These are phyloP conservation scores for Pimephales promelas DNA, from an alignment of 2,113 vertebrate species.

Conservation along the genomic window DNA sequence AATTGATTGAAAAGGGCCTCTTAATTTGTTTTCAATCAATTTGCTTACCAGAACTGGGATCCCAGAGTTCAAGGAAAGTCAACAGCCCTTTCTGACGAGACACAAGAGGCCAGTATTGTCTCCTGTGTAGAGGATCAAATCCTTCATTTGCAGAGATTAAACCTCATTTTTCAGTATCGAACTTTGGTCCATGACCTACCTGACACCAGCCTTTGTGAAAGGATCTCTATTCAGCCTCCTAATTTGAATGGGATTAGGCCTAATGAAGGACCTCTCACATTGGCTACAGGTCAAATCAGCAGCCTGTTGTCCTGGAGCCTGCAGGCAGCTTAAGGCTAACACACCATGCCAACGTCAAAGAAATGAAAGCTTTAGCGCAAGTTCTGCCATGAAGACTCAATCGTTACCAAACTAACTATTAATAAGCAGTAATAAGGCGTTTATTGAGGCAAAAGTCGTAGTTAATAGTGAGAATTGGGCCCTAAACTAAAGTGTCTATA, in stretches of 20 bases:
- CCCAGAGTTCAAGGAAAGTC: background rate
- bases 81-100: constrained; percentile 6
- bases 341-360: too few species aligned
- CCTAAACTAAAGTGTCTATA: too few species aligned
- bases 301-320: constrained; percentile 8
- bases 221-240: constrained; percentile 11
- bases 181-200: constrained; percentile 9
- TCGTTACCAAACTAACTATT: too few species aligned
- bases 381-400: too few species aligned
- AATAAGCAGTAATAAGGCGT: too few species aligned
- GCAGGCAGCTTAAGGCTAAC: background rate
- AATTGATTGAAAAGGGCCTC: too few species aligned
- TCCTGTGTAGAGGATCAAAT: constrained; percentile 5
- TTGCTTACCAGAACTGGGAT: background rate
- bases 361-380: too few species aligned
- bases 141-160: constrained; percentile 3
- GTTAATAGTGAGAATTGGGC: too few species aligned
- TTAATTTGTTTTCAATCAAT: constrained; percentile 7
- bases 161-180: background rate
- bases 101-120: constrained; percentile 17
- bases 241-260: constrained; percentile 28
- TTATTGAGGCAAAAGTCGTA: too few species aligned
- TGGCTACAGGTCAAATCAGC: constrained; percentile 28
- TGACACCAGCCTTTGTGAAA: constrained; percentile 31
- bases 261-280: constrained; percentile 39